Base-by-base conservation (phyloP, 2,113 vertebrate genomes). In the Copsychus sechellarum region DNA sequence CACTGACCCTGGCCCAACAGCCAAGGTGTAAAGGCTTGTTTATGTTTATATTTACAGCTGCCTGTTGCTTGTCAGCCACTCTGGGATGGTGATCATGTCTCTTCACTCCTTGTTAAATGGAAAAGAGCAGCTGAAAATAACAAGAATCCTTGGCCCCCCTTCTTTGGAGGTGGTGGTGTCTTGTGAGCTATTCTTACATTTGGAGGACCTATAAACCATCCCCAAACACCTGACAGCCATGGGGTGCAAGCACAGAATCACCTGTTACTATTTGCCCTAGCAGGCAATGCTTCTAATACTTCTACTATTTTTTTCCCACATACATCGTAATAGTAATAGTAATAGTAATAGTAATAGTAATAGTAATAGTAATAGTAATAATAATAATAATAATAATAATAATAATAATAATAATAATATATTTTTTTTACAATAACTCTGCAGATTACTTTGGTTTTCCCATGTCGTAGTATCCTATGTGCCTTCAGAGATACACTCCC, bases 201-300 rank as follows among this genome's bases (percentile, higher is more conserved):
- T 25, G 40, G 43, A 85, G 54, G 33, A 74, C 11, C 57, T 69
- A 25, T 28, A 72, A 74, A 50, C 25, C 28, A 57, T 18, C 5
- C 28, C 15, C 31, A 69, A 51, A 73, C 26, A 81, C 36, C 23
- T 36, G 21, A 87, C 29, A 71, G 47, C 24, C 2, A 1, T 0
- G 3, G 8, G 25, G 2, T 1, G 0, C 24, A 57, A 69, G 31
- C 33, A 54, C 5, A 6, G 22, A 58, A 56, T 64, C 42, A 34
- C 8, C 43, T 51, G 40, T 67, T 21, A 24, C 2, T 43, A 1
- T 71, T 58, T 82, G 66, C 26, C 33, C 33, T 24, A 22, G 42
- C 16, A 72, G n/a, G 19, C 21, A 50, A 40, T 40, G 12, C 40
- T 40, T 40, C 40, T 40, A 40, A 40, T 40, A 40, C 14, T 40